A percentile compares a stretch with the other conserved stretches of the same genome.
Conservation (phyloP, 2,888 invertebrate species). For the Balanococcus diminutus region DNA sequence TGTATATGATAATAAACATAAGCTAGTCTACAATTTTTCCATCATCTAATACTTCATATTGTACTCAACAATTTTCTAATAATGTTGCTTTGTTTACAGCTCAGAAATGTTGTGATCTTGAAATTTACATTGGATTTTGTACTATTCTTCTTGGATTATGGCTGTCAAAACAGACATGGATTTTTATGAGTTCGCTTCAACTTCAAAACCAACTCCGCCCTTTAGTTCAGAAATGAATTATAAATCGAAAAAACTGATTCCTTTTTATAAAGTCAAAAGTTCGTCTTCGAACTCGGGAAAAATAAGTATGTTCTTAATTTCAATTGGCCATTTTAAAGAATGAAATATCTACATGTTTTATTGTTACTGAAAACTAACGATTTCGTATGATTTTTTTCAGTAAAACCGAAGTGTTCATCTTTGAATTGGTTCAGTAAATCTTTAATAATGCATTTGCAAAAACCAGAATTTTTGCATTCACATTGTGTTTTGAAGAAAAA, state of each 20-base stretch:
- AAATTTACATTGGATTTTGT: background rate
- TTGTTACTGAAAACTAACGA: background rate
- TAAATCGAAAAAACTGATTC: background rate
- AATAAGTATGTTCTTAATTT: background rate
- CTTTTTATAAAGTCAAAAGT: constrained; percentile 12
- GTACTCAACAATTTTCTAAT: background rate
- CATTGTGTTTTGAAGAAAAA: constrained; percentile 40
- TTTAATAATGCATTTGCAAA: constrained; percentile 32
- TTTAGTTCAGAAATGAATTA: background rate
- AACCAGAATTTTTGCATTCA: constrained; percentile 34
- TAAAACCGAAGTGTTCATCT: constrained; percentile 33
- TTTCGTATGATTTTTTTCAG: background rate
- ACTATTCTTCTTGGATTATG: constrained; percentile 19
- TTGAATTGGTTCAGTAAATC: constrained; percentile 44
- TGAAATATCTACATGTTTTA: background rate
- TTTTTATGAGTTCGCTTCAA: constrained; percentile 26
- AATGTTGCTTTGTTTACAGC: background rate
- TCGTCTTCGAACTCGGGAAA: constrained; percentile 2
- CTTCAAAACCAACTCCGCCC: constrained; percentile 1
- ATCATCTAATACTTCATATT: too few species aligned
- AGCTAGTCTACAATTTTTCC: too few species aligned
- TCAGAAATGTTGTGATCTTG: background rate
- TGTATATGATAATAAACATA: too few species aligned
- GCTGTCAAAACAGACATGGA: constrained; percentile 33
- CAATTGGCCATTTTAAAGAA: background rate